phyloP scores from a whole-genome alignment of 2,797 vertebrate species.

The Poeciliopsis turneri region DNA sequence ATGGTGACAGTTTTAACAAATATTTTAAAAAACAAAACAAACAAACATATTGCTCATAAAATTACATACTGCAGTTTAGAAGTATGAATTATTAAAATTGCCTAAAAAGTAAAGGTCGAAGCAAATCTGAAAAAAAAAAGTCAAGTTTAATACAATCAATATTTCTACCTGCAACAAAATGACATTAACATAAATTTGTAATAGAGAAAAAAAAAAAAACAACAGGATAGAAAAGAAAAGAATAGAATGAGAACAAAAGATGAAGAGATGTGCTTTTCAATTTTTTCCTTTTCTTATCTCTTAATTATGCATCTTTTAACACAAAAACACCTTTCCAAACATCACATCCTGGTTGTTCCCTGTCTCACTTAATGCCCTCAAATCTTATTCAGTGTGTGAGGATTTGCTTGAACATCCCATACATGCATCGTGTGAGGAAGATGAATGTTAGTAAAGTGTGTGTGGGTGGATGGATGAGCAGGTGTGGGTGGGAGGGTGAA shows the following conservation, averaged over 20 bases:
- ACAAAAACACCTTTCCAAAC: constrained; percentile 2
- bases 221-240: not conserved
- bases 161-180: not conserved
- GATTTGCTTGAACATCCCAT: constrained; percentile 34
- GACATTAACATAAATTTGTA: not conserved
- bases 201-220: not conserved
- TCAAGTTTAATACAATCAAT: not conserved
- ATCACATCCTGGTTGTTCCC: constrained; percentile 34
- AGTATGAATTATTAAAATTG: not conserved
- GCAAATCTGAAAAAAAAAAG: not conserved
- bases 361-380: constrained; percentile 24
- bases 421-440: constrained; percentile 59
- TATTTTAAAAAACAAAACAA: not conserved
- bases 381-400: constrained; percentile 15
- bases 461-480: constrained; percentile 16
- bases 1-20: too few species aligned
- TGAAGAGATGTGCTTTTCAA: not conserved
- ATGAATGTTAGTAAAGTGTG: constrained; percentile 60
- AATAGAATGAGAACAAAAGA: too few species aligned
- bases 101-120: not conserved
- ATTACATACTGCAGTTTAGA: too few species aligned
- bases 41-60: not conserved
- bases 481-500: constrained; percentile 30
- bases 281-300: not conserved
- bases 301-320: not conserved